Base-by-base conservation (phyloP, 2,888 invertebrate species). In the Brachynemurus nebulosus region DNA sequence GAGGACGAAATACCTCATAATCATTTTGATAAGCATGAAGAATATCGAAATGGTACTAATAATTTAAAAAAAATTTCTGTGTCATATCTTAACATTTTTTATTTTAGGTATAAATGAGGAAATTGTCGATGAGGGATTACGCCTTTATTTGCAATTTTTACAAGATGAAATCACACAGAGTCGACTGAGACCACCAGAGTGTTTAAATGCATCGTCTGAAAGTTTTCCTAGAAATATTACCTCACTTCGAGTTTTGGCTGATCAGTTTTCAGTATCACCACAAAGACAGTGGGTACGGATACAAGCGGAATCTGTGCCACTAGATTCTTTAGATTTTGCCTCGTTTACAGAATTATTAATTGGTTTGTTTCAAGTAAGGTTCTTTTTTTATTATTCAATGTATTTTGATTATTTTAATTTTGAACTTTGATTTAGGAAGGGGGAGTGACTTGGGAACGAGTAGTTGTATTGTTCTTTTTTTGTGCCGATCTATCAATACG, bases 311-410 rank as follows among this genome's bases (percentile, higher is more conserved):
- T 65, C 67, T 34, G 68, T 74, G 38, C 64, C 69, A 0, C 55
- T 74, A 34, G 60, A 71, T 40, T 62, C 68, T 18, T 57, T 74
- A 3, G 71, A 72, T 49, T 70, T 68, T 50, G 67, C 68, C n/a
- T 68, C 70, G 27, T 74, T 74, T 57, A 67, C 72, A 42, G 71
- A 71, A 45, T 67, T 72, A 18, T 67, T 74, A 61, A 70, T 71
- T 52, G 72, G 72, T 48, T 52, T 74, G 3, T 72, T 72, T 54
- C 70, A 72, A 64, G 74, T 73, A 56, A 48, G 42, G 30, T 38
- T 19, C 41, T 39, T 51, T 51, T 12, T 5, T 16, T 17, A 16
- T 12, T 27, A 12, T 25, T 27, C 16, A 9, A 17, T 9, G 4
- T 25, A 18, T 16, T 40, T 23, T 23, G 4, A 14, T 25, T 27